Conservation (phyloP, 2,113 vertebrate genomes). For the Myanophis thanlyinensis region DNA sequence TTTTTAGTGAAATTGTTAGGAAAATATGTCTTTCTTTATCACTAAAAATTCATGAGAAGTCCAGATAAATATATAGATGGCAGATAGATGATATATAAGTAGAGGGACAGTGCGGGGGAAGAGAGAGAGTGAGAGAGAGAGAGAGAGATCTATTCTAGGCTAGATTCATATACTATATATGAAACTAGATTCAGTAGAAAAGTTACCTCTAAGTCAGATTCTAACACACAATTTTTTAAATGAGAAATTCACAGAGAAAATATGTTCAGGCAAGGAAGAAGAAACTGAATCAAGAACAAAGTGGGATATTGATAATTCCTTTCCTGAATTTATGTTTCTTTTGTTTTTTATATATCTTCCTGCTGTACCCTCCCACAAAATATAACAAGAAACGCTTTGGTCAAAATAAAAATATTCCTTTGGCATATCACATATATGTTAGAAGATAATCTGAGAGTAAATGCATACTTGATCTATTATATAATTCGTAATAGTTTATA, state of each 20-base stretch:
- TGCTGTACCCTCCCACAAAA: not conserved
- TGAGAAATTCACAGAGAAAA: not conserved
- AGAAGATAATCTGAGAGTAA: not conserved
- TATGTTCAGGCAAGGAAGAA: not conserved
- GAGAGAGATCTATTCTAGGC: no score
- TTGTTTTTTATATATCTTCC: not conserved
- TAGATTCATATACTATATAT: no score
- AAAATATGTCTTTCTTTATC: not conserved
- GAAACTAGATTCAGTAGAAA: not conserved
- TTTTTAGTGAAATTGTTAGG: not conserved
- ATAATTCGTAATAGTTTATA: not conserved
- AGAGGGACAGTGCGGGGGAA: no score
- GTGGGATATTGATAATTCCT: not conserved
- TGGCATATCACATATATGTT: not conserved
- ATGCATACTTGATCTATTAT: not conserved
- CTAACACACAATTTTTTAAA: not conserved
- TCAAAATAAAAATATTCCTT: not conserved
- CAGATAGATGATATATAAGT: no score
- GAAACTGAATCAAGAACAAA: not conserved
- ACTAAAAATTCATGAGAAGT: not conserved
- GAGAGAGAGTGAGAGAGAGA: no score
- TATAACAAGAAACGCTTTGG: not conserved
- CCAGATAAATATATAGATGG: no score
- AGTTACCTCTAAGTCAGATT: not conserved
- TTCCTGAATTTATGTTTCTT: not conserved